A percentile compares a stretch with the other conserved stretches of the same genome.
These are phyloP conservation scores for Lamproptera curius DNA, from an alignment of 2,888 invertebrate genomes.

Conservation along the genomic window DNA sequence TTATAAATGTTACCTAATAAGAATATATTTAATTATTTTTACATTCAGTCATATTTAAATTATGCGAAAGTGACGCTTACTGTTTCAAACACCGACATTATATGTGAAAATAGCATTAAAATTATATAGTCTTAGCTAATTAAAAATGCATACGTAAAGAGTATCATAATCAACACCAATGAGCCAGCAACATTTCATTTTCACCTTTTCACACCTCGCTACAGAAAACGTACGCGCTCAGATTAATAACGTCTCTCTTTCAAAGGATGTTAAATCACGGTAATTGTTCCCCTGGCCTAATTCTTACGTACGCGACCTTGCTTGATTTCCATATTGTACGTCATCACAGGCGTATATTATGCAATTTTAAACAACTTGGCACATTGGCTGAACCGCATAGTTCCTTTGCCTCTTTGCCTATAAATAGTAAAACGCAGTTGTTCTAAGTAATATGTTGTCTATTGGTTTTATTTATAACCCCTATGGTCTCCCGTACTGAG, in stretches of 20 bases:
- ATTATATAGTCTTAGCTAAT: too few species aligned
- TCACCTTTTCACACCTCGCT: constrained; percentile 2
- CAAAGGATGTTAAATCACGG: constrained; percentile 16
- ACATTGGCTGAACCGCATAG: constrained; percentile 47
- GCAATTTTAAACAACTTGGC: constrained; percentile 29
- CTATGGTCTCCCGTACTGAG: constrained; percentile 38
- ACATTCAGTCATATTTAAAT: too few species aligned
- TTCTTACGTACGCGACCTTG: constrained; percentile 37
- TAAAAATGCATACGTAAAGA: neutral
- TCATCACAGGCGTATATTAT: constrained; percentile 26
- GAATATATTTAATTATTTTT: too few species aligned
- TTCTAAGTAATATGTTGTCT: too few species aligned
- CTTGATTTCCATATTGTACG: constrained; percentile 32
- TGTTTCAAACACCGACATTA: too few species aligned
- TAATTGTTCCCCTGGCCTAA: constrained; percentile 36
- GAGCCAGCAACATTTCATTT: neutral
- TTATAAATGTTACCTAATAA: too few species aligned
- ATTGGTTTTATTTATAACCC: constrained; percentile 18
- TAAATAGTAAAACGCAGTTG: constrained; percentile 24
- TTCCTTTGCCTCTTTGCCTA: constrained; percentile 46
- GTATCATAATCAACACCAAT: neutral
- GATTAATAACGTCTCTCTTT: constrained; percentile 12
- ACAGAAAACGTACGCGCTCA: constrained; percentile 10
- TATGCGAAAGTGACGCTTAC: too few species aligned
- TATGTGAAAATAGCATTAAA: too few species aligned